Evolutionary conservation across 2,113 vertebrate species (phyloP).

Genomic region (Trichechus manatus): DNA sequence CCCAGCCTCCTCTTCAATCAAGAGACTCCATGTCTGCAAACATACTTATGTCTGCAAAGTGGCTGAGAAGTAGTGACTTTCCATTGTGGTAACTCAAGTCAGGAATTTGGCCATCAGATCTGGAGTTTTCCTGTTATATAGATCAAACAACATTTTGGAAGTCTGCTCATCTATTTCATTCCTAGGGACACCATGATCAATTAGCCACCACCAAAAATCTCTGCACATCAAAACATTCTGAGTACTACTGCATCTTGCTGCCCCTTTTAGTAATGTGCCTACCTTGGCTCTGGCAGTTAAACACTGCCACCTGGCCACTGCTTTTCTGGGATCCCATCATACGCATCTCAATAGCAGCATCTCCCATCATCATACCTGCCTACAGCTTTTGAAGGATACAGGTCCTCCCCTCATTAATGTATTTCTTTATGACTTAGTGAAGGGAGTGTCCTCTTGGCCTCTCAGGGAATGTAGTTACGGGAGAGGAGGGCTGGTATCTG

Average conservation of each 20-base stretch:
- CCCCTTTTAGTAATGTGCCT: too few relatives aligned
- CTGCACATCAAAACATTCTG: background rate
- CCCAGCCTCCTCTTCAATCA: background rate
- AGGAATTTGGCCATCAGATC: background rate
- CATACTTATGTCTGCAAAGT: background rate
- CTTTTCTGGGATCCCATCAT: background rate
- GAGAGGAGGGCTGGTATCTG: background rate
- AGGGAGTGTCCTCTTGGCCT: background rate
- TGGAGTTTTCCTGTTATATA: background rate
- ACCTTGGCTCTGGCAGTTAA: background rate
- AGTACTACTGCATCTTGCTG: background rate
- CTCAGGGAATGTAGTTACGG: background rate
- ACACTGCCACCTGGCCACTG: background rate
- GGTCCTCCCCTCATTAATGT: background rate
- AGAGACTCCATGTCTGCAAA: background rate
- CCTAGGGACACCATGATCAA: background rate
- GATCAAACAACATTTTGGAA: background rate
- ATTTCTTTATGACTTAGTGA: background rate
- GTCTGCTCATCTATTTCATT: background rate
- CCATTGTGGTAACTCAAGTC: background rate
- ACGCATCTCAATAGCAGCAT: background rate
- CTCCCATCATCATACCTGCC: background rate
- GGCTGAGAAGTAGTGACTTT: background rate
- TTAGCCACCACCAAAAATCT: background rate
- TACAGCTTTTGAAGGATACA: background rate